These are phyloP conservation scores for Girardinichthys multiradiatus DNA, from an alignment of 2,113 vertebrate species.

Conservation along the genomic window DNA sequence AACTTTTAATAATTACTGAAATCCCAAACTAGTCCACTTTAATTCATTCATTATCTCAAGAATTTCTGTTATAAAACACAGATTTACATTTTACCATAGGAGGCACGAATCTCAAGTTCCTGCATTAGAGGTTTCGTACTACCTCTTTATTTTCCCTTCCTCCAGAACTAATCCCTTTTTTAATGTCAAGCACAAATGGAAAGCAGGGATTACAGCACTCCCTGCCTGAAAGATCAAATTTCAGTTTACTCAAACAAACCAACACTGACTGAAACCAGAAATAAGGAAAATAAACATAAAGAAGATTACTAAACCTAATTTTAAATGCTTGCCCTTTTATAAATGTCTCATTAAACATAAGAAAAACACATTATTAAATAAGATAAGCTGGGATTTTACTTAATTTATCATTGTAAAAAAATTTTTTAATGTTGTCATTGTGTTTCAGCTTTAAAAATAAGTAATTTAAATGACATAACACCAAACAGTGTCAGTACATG, in stretches of 20 bases:
- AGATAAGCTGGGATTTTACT: too few relatives aligned
- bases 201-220: constrained; percentile 22
- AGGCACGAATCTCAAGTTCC: neutral
- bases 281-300: neutral
- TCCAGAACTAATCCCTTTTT: constrained; percentile 14
- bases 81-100: neutral
- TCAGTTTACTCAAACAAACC: constrained; percentile 4
- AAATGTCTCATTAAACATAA: neutral
- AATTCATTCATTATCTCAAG: too few relatives aligned
- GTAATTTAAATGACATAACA: neutral
- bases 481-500: neutral
- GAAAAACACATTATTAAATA: too few relatives aligned
- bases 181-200: constrained; percentile 8
- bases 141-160: neutral
- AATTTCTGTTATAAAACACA: neutral
- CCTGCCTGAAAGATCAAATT: neutral
- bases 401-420: too few relatives aligned
- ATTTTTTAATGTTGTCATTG: too few relatives aligned
- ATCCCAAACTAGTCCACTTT: too few relatives aligned
- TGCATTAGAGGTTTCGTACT: constrained; percentile 4
- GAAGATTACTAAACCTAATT: neutral
- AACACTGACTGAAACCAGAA: neutral
- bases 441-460: neutral
- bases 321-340: neutral
- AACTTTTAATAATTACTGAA: neutral